Percentiles rank a stretch among this genome's conserved stretches.
Conservation (phyloP, 2,113 vertebrate species). For the Mixornis gularis region DNA sequence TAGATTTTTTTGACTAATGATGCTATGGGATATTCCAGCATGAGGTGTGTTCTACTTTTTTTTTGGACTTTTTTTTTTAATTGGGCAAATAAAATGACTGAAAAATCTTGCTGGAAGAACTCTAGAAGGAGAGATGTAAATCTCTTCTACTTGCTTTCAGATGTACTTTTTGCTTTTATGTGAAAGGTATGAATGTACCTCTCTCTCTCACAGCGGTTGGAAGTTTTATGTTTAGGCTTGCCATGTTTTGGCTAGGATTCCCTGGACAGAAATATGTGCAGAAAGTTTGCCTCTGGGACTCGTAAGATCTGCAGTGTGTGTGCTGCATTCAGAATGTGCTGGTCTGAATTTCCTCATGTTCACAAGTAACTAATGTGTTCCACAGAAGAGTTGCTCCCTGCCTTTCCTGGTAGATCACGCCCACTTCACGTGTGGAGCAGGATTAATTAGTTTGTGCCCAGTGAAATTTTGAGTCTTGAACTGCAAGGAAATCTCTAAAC, state of each 20-base stretch:
- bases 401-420: not conserved
- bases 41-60: not conserved
- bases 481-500: not conserved
- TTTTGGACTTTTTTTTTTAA: not conserved
- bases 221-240: constrained; percentile 25
- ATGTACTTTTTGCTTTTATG: not conserved
- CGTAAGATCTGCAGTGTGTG: not conserved
- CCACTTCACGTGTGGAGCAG: not conserved
- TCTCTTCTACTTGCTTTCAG: not conserved
- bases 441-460: not conserved
- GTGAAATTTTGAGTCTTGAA: not conserved
- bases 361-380: not conserved
- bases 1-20: not conserved
- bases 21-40: not conserved
- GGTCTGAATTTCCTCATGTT: not conserved
- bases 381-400: not conserved
- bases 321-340: not conserved
- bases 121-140: not conserved
- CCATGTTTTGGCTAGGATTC: constrained; percentile 34
- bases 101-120: not conserved
- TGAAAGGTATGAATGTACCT: constrained; percentile 28
- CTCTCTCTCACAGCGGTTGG: not conserved
- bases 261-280: constrained; percentile 2
- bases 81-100: not conserved
- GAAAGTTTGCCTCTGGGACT: constrained; percentile 31